These are phyloP conservation scores for Alloplasta piceator DNA, from an alignment of 2,888 invertebrate genomes.

Conservation along the genomic window DNA sequence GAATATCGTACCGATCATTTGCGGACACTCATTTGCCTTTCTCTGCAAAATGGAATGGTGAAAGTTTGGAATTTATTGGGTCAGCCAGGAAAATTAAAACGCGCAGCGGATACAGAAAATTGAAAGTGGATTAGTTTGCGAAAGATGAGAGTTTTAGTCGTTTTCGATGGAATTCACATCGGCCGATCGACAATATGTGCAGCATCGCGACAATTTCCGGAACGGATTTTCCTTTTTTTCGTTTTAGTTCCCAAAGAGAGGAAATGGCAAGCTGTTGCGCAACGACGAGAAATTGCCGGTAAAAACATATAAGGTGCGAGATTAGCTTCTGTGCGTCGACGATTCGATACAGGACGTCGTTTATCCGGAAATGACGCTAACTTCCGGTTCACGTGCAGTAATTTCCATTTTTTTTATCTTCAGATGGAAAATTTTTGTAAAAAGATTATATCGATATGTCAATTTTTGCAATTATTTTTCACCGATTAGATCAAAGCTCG, in stretches of 20 bases:
- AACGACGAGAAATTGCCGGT: not conserved
- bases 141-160: conserved; percentile 52
- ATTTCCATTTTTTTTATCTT: too few species aligned
- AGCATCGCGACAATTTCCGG: conserved; percentile 22
- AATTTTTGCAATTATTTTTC: too few species aligned
- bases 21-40: too few species aligned
- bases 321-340: conserved; percentile 38
- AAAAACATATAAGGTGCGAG: conserved; percentile 14
- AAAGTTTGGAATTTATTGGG: conserved; percentile 53
- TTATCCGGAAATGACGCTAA: conserved; percentile 54
- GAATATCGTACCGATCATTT: too few species aligned
- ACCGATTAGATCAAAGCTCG: too few species aligned
- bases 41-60: conserved; percentile 44
- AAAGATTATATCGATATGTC: not conserved
- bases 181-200: not conserved
- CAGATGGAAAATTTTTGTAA: not conserved
- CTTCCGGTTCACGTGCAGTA: conserved; percentile 37
- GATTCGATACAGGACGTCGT: conserved; percentile 19
- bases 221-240: not conserved
- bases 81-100: conserved; percentile 28
- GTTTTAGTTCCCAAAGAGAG: conserved; percentile 39
- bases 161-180: conserved; percentile 2
- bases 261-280: not conserved
- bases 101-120: not conserved
- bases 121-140: conserved; percentile 24